phyloP scores from a whole-genome alignment of 2,113 vertebrate species.

The Brachyhypopomus gauderio region DNA sequence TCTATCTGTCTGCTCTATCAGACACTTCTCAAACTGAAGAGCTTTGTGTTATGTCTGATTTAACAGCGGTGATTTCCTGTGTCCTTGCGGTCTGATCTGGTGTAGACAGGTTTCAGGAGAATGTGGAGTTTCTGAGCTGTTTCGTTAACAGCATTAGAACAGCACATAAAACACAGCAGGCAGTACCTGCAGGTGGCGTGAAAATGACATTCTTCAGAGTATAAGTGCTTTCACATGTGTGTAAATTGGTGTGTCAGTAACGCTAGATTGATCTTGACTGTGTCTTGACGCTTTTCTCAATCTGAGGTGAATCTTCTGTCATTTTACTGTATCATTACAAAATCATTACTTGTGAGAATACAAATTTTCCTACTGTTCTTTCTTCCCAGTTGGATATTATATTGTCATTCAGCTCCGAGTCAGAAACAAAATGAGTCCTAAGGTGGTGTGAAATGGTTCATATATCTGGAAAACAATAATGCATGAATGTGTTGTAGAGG shows the following conservation, averaged over 20 bases:
- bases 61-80: no score
- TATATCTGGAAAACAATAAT: background rate
- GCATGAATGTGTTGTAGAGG: constrained; percentile 14
- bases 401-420: background rate
- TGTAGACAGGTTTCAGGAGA: no score
- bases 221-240: background rate
- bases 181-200: no score
- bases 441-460: background rate
- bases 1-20: no score
- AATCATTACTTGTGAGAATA: background rate
- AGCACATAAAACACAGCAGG: no score
- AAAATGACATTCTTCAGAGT: background rate
- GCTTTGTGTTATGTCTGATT: no score
- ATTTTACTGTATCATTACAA: background rate
- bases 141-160: no score
- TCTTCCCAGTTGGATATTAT: background rate
- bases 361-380: background rate
- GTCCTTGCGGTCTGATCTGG: no score
- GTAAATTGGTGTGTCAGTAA: background rate
- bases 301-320: background rate
- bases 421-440: background rate
- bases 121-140: no score
- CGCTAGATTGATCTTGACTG: constrained; percentile 17
- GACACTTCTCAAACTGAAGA: no score
- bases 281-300: constrained; percentile 1